Evolutionary conservation across 2,113 vertebrate genomes (phyloP), one percentile per base, ranked within the genome.

Genomic region (Pelusios castaneus): DNA sequence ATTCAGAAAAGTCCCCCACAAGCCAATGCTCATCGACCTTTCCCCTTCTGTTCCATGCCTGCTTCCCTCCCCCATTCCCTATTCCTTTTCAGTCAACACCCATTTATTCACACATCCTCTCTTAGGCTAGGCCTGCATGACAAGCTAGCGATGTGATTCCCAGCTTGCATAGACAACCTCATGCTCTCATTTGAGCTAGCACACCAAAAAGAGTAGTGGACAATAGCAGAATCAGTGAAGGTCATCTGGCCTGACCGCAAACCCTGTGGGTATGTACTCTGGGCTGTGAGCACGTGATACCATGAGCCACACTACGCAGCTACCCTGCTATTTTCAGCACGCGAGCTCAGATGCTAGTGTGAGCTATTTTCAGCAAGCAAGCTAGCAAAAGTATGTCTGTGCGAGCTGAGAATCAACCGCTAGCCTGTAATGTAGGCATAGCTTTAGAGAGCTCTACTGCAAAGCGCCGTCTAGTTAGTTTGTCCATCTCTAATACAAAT

Each of bases 21-120:
- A 45, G 51, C 58, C 21, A 43, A 75, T 91, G 78, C 84, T 86
- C 73, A 76, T 63, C 80, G 60, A 51, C 63, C 77, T 80, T 49
- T 56, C 60, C 85, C 73, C 13, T 49, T 43, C 47, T 31, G 51
- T 38, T 56, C 56, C 56, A 29, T 8, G 19, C 67, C 55, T 49
- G 17, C 63, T 70, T 22, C 4, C 63, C 63, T 43, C 70, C 24
- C 41, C 70, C 6, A 24, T 43, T 75, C 41, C 24, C 73, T 27
- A 10, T 5, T 45, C 24, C 41, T 76, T 45, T 45, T 14, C 73
- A 27, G 73, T 45, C 27, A 76, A 76, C 13, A 75, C 41, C 70
- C 38, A 25, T 43, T 75, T 11, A 6, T 31, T 63, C 31, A n/a
- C 17, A 70, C n/a, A 70, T 4, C 63, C 21, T 60, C 58, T 60